Conservation (phyloP, 2,113 vertebrate genomes). For the Serilophus lunatus region DNA sequence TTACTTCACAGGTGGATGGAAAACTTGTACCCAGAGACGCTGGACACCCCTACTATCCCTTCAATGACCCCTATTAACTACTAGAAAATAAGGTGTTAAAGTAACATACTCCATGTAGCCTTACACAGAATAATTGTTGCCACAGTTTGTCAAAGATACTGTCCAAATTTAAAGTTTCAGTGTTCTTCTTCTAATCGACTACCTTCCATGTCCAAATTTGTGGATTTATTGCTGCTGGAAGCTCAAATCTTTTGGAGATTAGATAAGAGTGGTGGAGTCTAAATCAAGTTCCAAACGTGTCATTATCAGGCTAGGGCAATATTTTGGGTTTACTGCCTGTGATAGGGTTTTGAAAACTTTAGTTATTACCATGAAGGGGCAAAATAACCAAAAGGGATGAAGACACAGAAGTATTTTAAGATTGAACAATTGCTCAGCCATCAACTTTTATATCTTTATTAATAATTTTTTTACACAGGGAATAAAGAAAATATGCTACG, state of each 20-base stretch:
- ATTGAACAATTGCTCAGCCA: neutral
- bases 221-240: neutral
- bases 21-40: conserved; percentile 88
- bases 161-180: neutral
- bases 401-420: neutral
- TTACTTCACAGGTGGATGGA: conserved; percentile 81
- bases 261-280: neutral
- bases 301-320: neutral
- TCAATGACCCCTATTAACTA: conserved; percentile 89
- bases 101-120: neutral
- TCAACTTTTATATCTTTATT: neutral
- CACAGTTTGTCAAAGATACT: neutral
- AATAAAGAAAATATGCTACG: neutral
- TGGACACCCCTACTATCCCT: conserved; percentile 90
- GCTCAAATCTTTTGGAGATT: neutral
- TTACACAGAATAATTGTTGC: neutral
- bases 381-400: neutral
- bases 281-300: neutral
- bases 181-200: neutral
- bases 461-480: neutral
- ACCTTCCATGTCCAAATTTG: neutral
- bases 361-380: neutral
- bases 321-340: neutral
- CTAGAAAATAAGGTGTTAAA: neutral
- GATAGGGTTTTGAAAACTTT: neutral